A percentile compares a stretch with the other conserved stretches of the same genome.
These are phyloP conservation scores for Aphelocoma californica DNA, from an alignment of 2,797 vertebrate species.

Conservation along the genomic window DNA sequence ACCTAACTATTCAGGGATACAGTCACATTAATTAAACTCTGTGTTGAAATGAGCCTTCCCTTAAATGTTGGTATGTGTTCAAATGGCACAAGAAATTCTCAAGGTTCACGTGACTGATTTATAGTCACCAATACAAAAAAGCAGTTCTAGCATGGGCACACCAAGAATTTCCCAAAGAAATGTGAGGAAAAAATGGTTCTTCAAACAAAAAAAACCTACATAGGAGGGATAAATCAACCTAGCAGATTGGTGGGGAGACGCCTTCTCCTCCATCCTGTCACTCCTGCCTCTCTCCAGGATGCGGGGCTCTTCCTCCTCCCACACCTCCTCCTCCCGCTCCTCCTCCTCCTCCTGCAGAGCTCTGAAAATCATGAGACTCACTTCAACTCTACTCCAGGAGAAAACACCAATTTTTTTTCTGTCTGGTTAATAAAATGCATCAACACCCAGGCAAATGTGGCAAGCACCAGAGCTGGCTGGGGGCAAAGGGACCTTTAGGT, in stretches of 20 bases:
- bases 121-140: background rate
- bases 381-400: background rate
- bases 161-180: background rate
- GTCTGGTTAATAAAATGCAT: background rate
- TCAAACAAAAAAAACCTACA: background rate
- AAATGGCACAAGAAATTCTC: background rate
- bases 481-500: fast-evolving
- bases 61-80: background rate
- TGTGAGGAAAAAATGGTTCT: background rate
- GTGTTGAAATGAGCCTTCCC: background rate
- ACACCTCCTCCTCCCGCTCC: background rate
- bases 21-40: background rate
- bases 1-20: background rate
- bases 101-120: background rate
- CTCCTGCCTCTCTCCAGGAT: background rate
- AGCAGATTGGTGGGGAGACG: background rate
- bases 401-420: background rate
- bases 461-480: background rate
- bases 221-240: background rate
- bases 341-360: background rate
- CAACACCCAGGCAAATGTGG: background rate
- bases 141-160: background rate
- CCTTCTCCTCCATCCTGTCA: background rate
- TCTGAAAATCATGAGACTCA: background rate
- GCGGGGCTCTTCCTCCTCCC: background rate